Evolutionary conservation across 2,797 vertebrate species (phyloP).

Genomic region (Gallirallus australis): DNA sequence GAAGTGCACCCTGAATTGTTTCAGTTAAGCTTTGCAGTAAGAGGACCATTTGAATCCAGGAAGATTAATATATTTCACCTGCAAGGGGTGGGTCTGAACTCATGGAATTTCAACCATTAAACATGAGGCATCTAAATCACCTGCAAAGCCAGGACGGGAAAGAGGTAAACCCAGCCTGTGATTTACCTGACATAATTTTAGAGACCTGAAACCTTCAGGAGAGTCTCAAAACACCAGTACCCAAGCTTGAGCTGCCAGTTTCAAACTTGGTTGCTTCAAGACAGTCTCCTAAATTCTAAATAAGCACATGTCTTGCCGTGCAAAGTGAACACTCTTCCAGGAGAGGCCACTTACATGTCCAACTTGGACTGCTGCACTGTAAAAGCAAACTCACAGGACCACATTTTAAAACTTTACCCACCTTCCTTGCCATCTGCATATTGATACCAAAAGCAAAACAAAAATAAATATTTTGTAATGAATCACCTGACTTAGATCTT

Average conservation of each 20-base stretch:
- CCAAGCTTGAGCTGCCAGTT: not conserved
- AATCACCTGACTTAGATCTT: not conserved
- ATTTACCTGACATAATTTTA: not conserved
- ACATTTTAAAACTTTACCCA: not conserved
- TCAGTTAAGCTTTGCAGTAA: not conserved
- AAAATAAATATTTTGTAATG: not conserved
- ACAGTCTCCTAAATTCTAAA: not conserved
- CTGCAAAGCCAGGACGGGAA: not conserved
- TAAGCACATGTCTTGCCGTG: not conserved
- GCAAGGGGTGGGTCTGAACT: not conserved
- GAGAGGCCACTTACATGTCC: not conserved
- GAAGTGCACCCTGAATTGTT: slow-evolving; percentile 2
- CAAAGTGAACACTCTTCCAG: not conserved
- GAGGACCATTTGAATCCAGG: not conserved
- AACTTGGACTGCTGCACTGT: not conserved
- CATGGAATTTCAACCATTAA: not conserved
- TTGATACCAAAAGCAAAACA: not conserved
- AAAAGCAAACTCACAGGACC: not conserved
- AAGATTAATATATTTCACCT: not conserved
- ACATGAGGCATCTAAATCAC: not conserved
- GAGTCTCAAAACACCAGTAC: not conserved
- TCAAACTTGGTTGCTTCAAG: not conserved
- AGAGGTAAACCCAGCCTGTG: not conserved
- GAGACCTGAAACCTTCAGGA: not conserved
- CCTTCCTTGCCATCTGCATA: not conserved